Evolutionary conservation across 2,888 invertebrate genomes (phyloP).

Genomic region (Tachystola acroxantha): DNA sequence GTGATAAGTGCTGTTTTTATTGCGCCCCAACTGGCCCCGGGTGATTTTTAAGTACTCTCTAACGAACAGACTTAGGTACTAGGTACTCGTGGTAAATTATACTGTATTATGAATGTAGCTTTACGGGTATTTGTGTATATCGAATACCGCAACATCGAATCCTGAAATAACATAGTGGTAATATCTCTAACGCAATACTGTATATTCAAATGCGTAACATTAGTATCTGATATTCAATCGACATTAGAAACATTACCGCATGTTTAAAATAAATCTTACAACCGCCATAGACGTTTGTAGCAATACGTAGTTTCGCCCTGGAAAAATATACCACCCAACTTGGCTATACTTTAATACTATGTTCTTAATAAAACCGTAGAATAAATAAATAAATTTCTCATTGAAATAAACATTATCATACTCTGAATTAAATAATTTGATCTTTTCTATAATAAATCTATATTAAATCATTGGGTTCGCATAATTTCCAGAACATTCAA

Average conservation of each 20-base stretch:
- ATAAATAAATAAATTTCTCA: constrained; percentile 65
- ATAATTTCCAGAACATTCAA: constrained; percentile 47
- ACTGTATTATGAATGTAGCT: too few relatives aligned
- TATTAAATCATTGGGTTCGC: constrained; percentile 41
- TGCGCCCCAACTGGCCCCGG: too few relatives aligned
- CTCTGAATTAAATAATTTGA: constrained; percentile 63
- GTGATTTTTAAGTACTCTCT: too few relatives aligned
- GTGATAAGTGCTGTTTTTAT: too few relatives aligned
- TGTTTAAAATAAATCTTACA: not conserved
- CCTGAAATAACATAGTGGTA: too few relatives aligned
- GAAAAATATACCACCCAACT: constrained; percentile 43
- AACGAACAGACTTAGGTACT: too few relatives aligned
- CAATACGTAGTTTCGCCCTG: constrained; percentile 20
- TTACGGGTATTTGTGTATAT: too few relatives aligned
- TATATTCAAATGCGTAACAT: too few relatives aligned
- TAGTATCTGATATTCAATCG: too few relatives aligned
- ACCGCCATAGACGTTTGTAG: constrained; percentile 2
- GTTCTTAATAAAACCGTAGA: constrained; percentile 40
- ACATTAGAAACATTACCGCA: not conserved
- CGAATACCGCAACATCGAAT: too few relatives aligned
- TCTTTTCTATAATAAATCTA: constrained; percentile 48
- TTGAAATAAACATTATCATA: constrained; percentile 57
- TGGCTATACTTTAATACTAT: constrained; percentile 52
- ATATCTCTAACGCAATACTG: too few relatives aligned
- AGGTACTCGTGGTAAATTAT: too few relatives aligned